Evolutionary conservation across 2,113 vertebrate species (phyloP), one percentile per base, ranked within the genome.

Genomic region (Megaleporinus macrocephalus): DNA sequence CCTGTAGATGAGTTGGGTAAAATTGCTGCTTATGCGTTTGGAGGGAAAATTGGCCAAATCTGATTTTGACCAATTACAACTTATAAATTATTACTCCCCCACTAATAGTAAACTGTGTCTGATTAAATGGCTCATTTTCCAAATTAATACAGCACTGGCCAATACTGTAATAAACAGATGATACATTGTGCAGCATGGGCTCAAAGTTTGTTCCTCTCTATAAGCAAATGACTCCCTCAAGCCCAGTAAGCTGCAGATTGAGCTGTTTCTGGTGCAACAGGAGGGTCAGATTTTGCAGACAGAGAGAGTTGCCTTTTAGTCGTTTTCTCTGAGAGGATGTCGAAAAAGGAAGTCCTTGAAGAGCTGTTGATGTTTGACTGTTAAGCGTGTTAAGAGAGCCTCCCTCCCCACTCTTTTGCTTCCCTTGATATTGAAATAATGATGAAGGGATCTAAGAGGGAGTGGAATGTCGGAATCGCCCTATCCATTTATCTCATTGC

Each of bases 321-420:
- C 33, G 12, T 69, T 69, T 69, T 69, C 78, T 62, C 20, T 62
- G 14, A 73, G 59, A 73, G 59, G 71, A 73, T 51, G 79, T 65
- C 68, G 26, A 68, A 81, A 75, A 36, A 65, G 62, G 61, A 81
- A 81, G 61, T 68, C 61, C 72, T 74, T 65, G 22, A 55, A 66
- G 63, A 55, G 59, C 79, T 66, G 57, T 24, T 68, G 49, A 41
- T 57, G 71, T 74, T 73, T 65, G 73, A 63, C 29, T 74, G 59
- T 49, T 74, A 18, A 62, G 12, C 74, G 47, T 74, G 59, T 49
- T 74, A 18, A 62, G 12, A 81, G 47, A 53, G 49, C 33, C 78
- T 49, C 41, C 44, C n/a, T 68, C n/a, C 27, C 0, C 72, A n/a
- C 15, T 36, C 30, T 20, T 16, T 73, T 30, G 44, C 15, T 41